Percentiles rank a stretch among this genome's conserved stretches.
Conservation (phyloP, 2,888 invertebrate genomes). For the Neria commutata region DNA sequence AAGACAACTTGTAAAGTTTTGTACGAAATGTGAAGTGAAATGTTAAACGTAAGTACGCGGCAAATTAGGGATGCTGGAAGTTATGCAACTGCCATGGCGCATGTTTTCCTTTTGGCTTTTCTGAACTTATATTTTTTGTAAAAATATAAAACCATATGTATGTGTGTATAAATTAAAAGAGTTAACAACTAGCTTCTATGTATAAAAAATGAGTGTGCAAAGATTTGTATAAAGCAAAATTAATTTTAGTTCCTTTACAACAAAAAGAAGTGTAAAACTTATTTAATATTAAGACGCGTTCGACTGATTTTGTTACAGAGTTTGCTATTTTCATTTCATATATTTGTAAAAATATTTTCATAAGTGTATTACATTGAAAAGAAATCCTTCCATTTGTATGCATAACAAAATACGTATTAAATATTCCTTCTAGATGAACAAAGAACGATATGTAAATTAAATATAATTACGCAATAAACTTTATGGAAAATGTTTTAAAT, state of each 20-base stretch:
- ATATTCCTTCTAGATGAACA: too few species aligned
- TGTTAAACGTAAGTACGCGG: too few species aligned
- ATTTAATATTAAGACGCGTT: neutral
- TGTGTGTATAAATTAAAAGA: neutral
- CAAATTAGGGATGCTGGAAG: too few species aligned
- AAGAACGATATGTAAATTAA: too few species aligned
- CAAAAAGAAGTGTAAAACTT: neutral
- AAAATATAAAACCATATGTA: neutral
- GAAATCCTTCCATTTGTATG: constrained; percentile 50
- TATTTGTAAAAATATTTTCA: constrained; percentile 26
- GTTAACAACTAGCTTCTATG: neutral
- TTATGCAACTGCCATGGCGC: too few species aligned
- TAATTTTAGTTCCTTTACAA: neutral
- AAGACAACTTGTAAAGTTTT: too few species aligned
- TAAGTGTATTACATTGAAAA: constrained; percentile 10
- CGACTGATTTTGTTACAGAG: constrained; percentile 12
- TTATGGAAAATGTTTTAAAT: too few species aligned
- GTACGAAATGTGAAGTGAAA: too few species aligned
- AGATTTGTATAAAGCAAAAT: neutral
- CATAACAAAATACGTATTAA: constrained; percentile 8
- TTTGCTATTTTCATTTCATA: constrained; percentile 10
- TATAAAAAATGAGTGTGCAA: neutral
- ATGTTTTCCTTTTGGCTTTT: too few species aligned
- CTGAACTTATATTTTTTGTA: too few species aligned
- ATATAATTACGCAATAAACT: constrained; percentile 13